Evolutionary conservation across 2,797 vertebrate species (phyloP).

Genomic region (Alexandromys oeconomus): DNA sequence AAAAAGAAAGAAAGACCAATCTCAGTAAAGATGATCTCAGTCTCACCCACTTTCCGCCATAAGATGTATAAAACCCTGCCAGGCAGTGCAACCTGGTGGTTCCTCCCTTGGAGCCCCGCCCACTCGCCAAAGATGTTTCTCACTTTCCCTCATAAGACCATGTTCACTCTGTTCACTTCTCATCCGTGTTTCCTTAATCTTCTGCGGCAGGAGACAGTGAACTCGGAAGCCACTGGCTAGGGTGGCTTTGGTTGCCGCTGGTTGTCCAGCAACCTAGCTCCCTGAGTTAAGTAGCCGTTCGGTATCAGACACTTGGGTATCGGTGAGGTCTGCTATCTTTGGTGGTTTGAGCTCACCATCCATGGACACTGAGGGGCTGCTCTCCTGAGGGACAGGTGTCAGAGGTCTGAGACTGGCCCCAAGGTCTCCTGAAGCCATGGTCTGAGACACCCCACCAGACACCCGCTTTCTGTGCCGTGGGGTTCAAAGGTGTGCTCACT

Average conservation of each 20-base stretch:
- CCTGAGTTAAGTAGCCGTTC: not conserved
- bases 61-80: not conserved
- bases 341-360: not conserved
- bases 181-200: not conserved
- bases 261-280: not conserved
- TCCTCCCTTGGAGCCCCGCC: not conserved
- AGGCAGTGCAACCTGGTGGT: not conserved
- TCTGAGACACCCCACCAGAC: not conserved
- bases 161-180: not conserved
- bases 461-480: rapidly evolving
- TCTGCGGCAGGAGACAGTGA: not conserved
- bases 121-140: not conserved
- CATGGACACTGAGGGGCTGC: not conserved
- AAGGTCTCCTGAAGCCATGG: not conserved
- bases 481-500: not conserved
- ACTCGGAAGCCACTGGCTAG: not conserved
- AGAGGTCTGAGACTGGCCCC: not conserved
- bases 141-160: not conserved
- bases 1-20: not conserved
- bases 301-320: not conserved
- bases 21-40: not conserved
- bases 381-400: not conserved
- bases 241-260: not conserved
- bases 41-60: not conserved
- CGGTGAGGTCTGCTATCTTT: not conserved